Evolutionary conservation across 2,113 vertebrate genomes (phyloP), one percentile per base, ranked within the genome.

Genomic region (Chlamydotis undulata): DNA sequence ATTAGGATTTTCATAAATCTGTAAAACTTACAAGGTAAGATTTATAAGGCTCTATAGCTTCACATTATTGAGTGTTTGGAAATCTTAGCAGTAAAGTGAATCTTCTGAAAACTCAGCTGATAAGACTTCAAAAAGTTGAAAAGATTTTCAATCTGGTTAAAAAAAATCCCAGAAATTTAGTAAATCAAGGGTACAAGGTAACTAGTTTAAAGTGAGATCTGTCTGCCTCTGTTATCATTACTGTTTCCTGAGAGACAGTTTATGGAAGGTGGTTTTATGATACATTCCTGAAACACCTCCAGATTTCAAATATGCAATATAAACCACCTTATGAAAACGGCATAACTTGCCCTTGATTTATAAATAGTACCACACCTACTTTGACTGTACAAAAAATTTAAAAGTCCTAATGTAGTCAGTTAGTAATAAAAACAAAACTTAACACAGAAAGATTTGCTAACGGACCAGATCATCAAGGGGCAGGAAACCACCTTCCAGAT

Each of bases 231-330:
- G 95, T 98, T 98, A 98, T 98, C 98, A 97, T 96, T 93, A 76
- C 94, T 96, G 95, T 97, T 98, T 97, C 96, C 97, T 96, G 94
- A 98, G 97, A 97, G 93, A 97, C 94, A 92, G 97, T 98, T 98
- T 98, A 97, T 97, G 94, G 97, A 97, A 98, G 97, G 97, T 97
- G 97, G 95, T 98, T 98, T 98, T 98, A 97, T 95, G 97, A 98
- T 97, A 74, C 98, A 98, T 98, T 98, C 98, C 97, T 98, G 97
- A 98, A 98, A 97, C 97, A 93, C 88, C 95, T 98, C 98, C 98
- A 98, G 98, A 94, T 97, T 98, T 97, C 95, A 98, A 98, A 97
- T 98, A 98, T 94, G 97, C 96, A 97, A 91, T 97, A 97, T 97
- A 97, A 98, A 97, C 94, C 95, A 96, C 95, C 96, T 98, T 96